Base-by-base conservation (phyloP, 2,797 vertebrate species). In the Nannoperca obscura region DNA sequence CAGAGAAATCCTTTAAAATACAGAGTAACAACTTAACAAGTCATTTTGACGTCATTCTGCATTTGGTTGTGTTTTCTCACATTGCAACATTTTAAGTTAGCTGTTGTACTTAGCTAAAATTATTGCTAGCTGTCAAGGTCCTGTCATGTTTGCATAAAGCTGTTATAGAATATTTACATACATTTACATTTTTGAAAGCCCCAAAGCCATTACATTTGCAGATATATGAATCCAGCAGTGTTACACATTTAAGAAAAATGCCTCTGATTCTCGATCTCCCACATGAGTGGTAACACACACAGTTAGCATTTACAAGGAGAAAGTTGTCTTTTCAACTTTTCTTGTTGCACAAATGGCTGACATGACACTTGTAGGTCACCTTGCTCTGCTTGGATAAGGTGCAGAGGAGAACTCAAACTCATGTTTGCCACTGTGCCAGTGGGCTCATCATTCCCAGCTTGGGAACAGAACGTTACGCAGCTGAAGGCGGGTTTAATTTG, bases 381-480 rank as follows among this genome's bases (percentile, higher is more conserved):
- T 88, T 88, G 88, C 80, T 85, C 87, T 78, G 14, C 70, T 72
- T 52, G 69, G 55, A 76, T 68, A 76, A 79, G 79, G 78, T 81
- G 78, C 61, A 81, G 84, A 82, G 82, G 72, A 85, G 87, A 71
- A 72, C 76, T 86, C 79, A 68, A 38, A 73, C 78, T 80, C 71
- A n/a, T 63, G 63, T 83, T 83, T 81, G 86, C 78, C 71, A 27
- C 42, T 72, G 74, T 74, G 88, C 78, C 78, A 71, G 76, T 71
- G 68, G 71, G 76, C 82, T 83, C 67, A 10, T 77, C 64, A 63
- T 89, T 76, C 82, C 75, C 78, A 24, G 62, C 55, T 19, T 58
- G 55, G 89, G 93, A 91, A 94, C 92, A 90, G 88, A 82, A 89
- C 79, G 79, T 92, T 85, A 86, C 27, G 63, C 65, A 75, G 74